Percentiles rank a stretch among this genome's conserved stretches.
Evolutionary conservation across 2,888 invertebrate species (phyloP).

Genomic region (Fissipunctia ypsillon): DNA sequence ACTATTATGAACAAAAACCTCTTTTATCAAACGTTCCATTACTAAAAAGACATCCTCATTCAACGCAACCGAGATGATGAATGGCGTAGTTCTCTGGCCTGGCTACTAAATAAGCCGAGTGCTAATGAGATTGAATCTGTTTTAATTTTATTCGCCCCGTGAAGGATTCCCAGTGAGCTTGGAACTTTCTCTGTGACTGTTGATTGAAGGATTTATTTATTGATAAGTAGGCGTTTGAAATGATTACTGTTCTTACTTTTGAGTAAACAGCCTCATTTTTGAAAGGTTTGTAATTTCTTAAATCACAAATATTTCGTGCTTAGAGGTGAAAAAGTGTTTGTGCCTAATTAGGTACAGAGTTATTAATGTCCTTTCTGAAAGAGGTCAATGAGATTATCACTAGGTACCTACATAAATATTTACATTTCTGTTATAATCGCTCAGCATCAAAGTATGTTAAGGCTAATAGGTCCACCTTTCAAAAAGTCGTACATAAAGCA

Average conservation of each 20-base stretch:
- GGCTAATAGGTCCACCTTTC: background rate
- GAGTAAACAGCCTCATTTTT: background rate
- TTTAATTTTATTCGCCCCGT: constrained; percentile 70
- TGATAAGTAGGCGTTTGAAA: background rate
- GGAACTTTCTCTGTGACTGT: constrained; percentile 29
- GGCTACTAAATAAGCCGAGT: constrained; percentile 73
- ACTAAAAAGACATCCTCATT: constrained; percentile 19
- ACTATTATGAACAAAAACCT: no score
- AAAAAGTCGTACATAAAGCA: background rate
- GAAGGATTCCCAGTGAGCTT: constrained; percentile 25
- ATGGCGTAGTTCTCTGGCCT: constrained; percentile 53
- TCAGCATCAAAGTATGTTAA: background rate
- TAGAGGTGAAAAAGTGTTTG: no score
- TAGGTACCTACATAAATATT: background rate
- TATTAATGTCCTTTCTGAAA: background rate
- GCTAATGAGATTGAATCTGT: constrained; percentile 77
- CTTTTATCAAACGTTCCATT: background rate
- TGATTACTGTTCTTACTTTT: constrained; percentile 5
- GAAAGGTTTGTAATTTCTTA: background rate
- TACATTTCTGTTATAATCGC: background rate
- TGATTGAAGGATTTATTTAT: constrained; percentile 1
- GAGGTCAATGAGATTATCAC: background rate
- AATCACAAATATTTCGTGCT: no score
- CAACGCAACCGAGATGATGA: constrained; percentile 34
- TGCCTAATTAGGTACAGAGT: no score